A percentile compares a stretch with the other conserved stretches of the same genome.
Evolutionary conservation across 1,140 invertebrate species (phyloP).

Genomic region (Asobara japonica): DNA sequence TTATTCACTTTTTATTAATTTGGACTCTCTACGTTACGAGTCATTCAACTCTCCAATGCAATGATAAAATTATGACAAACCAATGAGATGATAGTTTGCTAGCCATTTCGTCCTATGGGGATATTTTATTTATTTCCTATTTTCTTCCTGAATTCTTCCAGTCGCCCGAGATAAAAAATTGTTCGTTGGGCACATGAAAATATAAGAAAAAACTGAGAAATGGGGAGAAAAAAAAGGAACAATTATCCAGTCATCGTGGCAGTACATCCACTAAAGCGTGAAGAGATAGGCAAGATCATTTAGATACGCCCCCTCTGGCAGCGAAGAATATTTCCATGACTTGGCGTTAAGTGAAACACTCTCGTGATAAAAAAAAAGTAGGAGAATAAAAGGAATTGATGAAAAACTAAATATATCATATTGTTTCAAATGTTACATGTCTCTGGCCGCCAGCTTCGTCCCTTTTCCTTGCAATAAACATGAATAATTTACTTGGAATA

Average conservation of each 20-base stretch:
- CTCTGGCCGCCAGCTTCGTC: neutral
- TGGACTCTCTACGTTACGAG: neutral
- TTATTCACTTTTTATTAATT: neutral
- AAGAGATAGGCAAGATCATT: constrained; percentile 1
- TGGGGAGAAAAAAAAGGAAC: neutral
- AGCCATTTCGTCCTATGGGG: no score
- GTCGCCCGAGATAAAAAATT: no score
- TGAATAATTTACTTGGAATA: neutral
- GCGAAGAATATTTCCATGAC: neutral
- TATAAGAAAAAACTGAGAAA: neutral
- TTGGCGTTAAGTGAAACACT: neutral
- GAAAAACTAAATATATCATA: neutral
- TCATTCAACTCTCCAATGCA: no score
- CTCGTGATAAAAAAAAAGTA: neutral
- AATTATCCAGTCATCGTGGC: constrained; percentile 3
- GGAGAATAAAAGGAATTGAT: neutral
- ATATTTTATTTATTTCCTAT: no score
- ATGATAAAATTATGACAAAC: no score
- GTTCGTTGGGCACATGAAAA: neutral
- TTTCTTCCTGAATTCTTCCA: no score
- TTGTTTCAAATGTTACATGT: neutral
- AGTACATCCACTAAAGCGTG: neutral
- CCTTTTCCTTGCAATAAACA: neutral
- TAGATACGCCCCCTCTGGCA: neutral
- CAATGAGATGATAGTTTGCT: no score